phyloP scores from a whole-genome alignment of 2,113 vertebrate species.

The Isichthys henryi region DNA sequence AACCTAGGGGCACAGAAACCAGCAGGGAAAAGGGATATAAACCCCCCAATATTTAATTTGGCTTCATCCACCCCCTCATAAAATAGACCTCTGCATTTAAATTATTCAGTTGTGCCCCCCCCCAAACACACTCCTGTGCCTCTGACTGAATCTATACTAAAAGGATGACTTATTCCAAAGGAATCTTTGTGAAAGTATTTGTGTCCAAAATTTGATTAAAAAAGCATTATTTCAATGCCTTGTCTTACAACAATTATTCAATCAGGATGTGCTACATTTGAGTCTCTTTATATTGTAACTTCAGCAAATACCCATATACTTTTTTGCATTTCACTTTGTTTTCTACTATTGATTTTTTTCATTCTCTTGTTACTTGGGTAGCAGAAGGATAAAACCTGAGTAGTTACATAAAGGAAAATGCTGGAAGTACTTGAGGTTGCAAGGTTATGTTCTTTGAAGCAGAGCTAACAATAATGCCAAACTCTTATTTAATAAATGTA shows the following conservation, averaged over 20 bases:
- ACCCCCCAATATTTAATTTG: background rate
- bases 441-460: background rate
- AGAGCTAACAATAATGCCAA: conserved; percentile 1
- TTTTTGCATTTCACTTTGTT: background rate
- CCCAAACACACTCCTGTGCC: background rate
- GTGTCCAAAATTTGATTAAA: background rate
- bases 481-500: background rate
- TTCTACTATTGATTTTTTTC: conserved; percentile 41
- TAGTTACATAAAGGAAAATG: background rate
- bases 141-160: background rate
- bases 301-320: conserved; percentile 32
- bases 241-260: background rate
- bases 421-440: background rate
- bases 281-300: background rate
- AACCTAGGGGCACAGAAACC: background rate
- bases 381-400: background rate
- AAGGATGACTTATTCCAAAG: background rate
- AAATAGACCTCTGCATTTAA: background rate
- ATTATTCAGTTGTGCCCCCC: background rate
- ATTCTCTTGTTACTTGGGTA: conserved; percentile 16
- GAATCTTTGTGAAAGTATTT: background rate
- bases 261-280: background rate
- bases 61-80: background rate
- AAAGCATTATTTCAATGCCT: background rate
- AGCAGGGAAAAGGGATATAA: background rate